phyloP scores from a whole-genome alignment of 2,888 invertebrate species.

The Nephrotoma guestfalica region DNA sequence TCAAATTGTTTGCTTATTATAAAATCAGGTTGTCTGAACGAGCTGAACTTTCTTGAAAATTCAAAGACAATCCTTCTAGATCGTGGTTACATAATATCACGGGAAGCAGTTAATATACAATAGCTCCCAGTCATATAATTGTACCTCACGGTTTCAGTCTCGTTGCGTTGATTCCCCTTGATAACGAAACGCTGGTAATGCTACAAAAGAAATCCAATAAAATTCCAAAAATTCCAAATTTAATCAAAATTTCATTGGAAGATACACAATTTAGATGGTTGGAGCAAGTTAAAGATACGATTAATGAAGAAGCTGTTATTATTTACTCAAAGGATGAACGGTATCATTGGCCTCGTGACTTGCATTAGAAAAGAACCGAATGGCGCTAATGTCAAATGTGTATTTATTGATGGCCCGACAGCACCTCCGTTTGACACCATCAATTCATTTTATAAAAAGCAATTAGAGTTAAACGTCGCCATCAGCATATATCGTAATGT shows the following conservation, averaged over 20 bases:
- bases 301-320: conserved; percentile 24
- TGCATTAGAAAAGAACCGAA: conserved; percentile 71
- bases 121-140: conserved; percentile 28
- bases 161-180: conserved; percentile 21
- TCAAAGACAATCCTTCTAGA: conserved; percentile 38
- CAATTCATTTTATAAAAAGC: conserved; percentile 47
- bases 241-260: conserved; percentile 19
- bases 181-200: conserved; percentile 22
- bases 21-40: conserved; percentile 17
- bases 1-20: conserved; percentile 25
- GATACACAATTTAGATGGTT: conserved; percentile 26
- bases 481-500: conserved; percentile 56
- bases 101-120: conserved; percentile 40
- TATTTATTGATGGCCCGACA: conserved; percentile 46
- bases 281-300: conserved; percentile 19
- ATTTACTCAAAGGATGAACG: conserved; percentile 54
- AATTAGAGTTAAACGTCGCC: conserved; percentile 57
- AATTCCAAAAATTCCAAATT: conserved; percentile 14
- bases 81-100: conserved; percentile 43
- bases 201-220: conserved; percentile 21
- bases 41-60: conserved; percentile 28
- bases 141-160: conserved; percentile 20
- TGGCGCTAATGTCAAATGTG: conserved; percentile 44
- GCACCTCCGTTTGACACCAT: conserved; percentile 51
- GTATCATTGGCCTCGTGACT: conserved; percentile 77